Conservation (phyloP, 2,797 vertebrate genomes). For the Cichlasoma orientale region DNA sequence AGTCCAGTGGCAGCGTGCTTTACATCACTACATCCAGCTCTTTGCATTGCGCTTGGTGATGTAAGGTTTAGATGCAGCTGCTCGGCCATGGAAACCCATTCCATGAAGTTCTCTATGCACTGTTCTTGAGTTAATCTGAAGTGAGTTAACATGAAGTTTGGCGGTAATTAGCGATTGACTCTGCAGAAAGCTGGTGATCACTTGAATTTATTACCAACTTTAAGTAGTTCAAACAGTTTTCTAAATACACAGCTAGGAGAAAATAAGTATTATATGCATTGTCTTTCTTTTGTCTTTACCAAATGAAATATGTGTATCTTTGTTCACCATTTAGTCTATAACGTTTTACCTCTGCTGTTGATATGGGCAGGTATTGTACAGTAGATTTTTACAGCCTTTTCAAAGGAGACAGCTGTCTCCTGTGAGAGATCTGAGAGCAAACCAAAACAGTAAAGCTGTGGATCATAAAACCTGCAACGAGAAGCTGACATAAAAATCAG, state of each 20-base stretch:
- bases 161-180: too few species aligned
- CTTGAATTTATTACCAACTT: not conserved
- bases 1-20: too few species aligned
- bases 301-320: not conserved
- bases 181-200: too few species aligned
- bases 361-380: not conserved
- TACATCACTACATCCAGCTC: too few species aligned
- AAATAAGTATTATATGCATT: not conserved
- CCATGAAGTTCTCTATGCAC: too few species aligned
- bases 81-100: too few species aligned
- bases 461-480: not conserved
- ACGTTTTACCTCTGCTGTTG: not conserved
- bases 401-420: not conserved
- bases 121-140: too few species aligned
- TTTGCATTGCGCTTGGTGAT: too few species aligned
- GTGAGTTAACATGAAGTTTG: too few species aligned
- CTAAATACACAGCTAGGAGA: not conserved
- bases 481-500: not conserved
- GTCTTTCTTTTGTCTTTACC: not conserved
- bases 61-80: too few species aligned
- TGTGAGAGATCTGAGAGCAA: not conserved
- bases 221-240: not conserved
- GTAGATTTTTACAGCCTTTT: not conserved
- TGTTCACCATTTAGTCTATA: not conserved
- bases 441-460: slow-evolving; percentile 4